Conservation (phyloP, 2,113 vertebrate species). For the Lutjanus erythropterus region DNA sequence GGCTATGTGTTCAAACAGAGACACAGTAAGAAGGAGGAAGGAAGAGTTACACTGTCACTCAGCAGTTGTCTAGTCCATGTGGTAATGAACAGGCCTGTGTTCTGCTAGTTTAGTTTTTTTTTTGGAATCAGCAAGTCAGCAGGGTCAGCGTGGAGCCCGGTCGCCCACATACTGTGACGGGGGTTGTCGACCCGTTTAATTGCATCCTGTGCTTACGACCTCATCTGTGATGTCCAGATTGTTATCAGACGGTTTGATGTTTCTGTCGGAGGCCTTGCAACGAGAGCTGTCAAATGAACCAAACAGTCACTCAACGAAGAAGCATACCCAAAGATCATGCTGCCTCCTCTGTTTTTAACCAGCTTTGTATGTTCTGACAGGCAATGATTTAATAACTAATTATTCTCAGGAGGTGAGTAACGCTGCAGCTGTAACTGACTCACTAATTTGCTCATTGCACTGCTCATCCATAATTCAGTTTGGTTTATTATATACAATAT, state of each 20-base stretch:
- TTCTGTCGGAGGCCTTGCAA: constrained; percentile 25
- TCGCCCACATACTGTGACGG: constrained; percentile 24
- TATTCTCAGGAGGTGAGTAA: constrained; percentile 19
- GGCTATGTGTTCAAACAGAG: constrained; percentile 12
- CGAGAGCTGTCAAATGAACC: not conserved
- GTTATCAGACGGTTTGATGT: constrained; percentile 36
- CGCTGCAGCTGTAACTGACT: constrained; percentile 17
- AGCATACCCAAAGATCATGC: not conserved
- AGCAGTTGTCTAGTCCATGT: constrained; percentile 22
- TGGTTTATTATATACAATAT: not conserved
- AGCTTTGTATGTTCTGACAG: not conserved
- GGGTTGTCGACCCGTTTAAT: constrained; percentile 15
- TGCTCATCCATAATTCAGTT: constrained; percentile 32
- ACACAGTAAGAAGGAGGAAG: not conserved
- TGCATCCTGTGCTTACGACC: constrained; percentile 35
- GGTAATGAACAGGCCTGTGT: constrained; percentile 21
- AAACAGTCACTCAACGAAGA: constrained; percentile 6
- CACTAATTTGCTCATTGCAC: constrained; percentile 27
- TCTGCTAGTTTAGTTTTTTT: constrained; percentile 16
- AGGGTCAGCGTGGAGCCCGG: constrained; percentile 23
- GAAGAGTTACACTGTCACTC: not conserved
- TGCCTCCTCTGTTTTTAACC: not conserved
- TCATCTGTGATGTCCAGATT: constrained; percentile 42
- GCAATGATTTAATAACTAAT: constrained; percentile 13
- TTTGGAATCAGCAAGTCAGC: constrained; percentile 23